These are phyloP conservation scores for Drosophila macrothrix DNA, from an alignment of 2,888 invertebrate genomes.

Conservation along the genomic window DNA sequence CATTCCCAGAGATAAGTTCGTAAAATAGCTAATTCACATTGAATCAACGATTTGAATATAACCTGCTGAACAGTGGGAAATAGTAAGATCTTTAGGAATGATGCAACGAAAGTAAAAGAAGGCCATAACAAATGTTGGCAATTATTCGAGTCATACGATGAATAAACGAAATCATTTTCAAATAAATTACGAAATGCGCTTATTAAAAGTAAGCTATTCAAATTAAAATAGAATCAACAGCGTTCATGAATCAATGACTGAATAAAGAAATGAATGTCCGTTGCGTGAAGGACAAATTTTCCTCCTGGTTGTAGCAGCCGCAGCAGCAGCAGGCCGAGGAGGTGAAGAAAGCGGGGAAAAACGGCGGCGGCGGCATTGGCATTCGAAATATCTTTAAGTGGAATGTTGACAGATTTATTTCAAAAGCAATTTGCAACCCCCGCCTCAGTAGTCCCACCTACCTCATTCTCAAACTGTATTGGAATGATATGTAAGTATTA, in stretches of 20 bases:
- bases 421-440: not conserved
- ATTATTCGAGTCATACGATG: not conserved
- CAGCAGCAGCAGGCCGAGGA: not conserved
- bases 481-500: not conserved
- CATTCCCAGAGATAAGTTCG: not conserved
- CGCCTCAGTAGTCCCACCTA: not conserved
- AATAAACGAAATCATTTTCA: not conserved
- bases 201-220: slow-evolving; percentile 3
- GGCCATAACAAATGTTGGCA: not conserved
- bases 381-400: slow-evolving; percentile 5
- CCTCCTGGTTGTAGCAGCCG: not conserved
- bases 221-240: slow-evolving; percentile 5
- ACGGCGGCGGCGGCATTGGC: not conserved
- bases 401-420: slow-evolving; percentile 12
- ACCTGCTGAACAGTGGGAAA: not conserved
- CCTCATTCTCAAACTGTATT: not conserved
- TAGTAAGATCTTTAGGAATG: not conserved
- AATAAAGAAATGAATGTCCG: not conserved
- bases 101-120: not conserved
- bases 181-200: not conserved
- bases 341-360: not conserved
- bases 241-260: not conserved
- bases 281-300: not conserved
- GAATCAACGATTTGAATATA: not conserved
- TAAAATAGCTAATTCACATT: not conserved